These are phyloP conservation scores for Noctilio leporinus DNA, from an alignment of 2,113 vertebrate species.

Conservation along the genomic window DNA sequence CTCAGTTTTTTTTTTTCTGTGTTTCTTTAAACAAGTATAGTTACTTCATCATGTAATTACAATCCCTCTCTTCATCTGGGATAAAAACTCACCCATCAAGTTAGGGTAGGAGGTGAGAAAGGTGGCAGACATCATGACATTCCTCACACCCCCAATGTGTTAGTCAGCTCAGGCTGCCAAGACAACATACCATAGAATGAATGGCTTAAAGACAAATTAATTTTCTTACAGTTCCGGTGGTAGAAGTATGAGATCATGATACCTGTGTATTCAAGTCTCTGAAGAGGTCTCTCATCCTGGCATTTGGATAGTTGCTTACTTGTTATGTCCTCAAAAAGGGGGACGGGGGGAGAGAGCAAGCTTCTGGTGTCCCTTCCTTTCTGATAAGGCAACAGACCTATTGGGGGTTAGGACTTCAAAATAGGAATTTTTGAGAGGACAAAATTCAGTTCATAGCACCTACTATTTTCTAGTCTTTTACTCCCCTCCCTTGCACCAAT, in stretches of 20 bases:
- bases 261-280: not conserved
- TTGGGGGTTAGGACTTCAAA: not conserved
- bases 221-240: not conserved
- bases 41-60: not conserved
- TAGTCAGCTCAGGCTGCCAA: not conserved
- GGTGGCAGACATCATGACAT: not conserved
- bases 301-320: not conserved
- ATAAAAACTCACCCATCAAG: not conserved
- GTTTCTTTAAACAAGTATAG: not conserved
- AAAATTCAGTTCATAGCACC: not conserved
- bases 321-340: not conserved
- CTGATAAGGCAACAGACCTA: not conserved
- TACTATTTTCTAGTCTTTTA: not conserved
- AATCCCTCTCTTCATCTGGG: not conserved
- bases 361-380: not conserved
- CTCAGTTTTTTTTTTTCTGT: not conserved
- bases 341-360: accelerated
- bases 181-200: not conserved
- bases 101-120: not conserved
- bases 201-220: not conserved
- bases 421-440: not conserved
- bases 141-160: accelerated
- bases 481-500: not conserved
- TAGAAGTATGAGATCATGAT: not conserved
- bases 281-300: not conserved